Conservation (phyloP, 53 echinoderm and acorn worm species). For the Apostichopus leukothele region DNA sequence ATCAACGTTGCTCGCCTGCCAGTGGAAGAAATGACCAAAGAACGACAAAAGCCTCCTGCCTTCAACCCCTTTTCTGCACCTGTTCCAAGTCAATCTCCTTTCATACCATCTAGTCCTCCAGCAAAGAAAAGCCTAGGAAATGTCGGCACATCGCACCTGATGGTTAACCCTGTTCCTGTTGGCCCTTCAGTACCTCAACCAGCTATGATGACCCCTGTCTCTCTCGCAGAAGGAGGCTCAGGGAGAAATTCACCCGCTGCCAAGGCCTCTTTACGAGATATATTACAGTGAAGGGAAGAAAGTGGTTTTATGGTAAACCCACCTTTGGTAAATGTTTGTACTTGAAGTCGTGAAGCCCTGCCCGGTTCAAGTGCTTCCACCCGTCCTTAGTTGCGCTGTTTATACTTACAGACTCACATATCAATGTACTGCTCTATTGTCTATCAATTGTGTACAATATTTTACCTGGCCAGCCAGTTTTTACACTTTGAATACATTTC, state of each 20-base stretch:
- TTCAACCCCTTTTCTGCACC: constrained; percentile 97
- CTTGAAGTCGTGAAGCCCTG: too few relatives aligned
- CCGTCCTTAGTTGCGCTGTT: too few relatives aligned
- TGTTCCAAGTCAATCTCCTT: constrained; percentile 81
- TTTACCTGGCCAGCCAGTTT: too few relatives aligned
- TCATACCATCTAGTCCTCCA: constrained; percentile 67
- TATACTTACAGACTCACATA: too few relatives aligned
- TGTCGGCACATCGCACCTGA: constrained; percentile 28
- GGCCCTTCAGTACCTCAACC: constrained; percentile 29
- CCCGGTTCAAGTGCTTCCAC: too few relatives aligned
- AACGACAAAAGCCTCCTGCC: constrained; percentile 55
- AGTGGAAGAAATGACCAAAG: constrained; percentile 85
- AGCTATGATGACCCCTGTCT: constrained; percentile 13
- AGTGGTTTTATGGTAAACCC: neutral
- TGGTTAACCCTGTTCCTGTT: constrained; percentile 38
- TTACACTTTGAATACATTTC: too few relatives aligned
- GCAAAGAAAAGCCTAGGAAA: constrained; percentile 41
- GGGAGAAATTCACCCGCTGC: constrained; percentile 29
- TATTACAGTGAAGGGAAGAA: constrained; percentile 5
- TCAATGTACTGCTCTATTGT: too few relatives aligned
- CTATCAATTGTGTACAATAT: too few relatives aligned
- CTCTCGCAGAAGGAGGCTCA: constrained; percentile 14
- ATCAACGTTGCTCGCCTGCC: constrained; percentile 69
- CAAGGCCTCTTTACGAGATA: constrained; percentile 5
- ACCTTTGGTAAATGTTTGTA: neutral